Base-by-base conservation (phyloP, 2,113 vertebrate species). In the Pandion haliaetus region DNA sequence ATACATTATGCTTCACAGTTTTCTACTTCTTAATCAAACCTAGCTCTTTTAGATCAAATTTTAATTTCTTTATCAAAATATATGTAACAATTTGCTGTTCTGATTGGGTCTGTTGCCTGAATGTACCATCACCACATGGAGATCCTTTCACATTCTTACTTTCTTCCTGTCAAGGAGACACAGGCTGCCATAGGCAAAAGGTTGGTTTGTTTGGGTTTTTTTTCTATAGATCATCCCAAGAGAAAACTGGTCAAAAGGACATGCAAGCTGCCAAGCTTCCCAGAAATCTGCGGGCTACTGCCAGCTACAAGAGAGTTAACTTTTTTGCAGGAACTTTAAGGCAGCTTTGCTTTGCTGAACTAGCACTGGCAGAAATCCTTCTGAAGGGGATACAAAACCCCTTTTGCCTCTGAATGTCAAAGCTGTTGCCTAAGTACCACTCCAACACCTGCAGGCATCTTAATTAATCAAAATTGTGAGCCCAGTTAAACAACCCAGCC, bases 391-490 rank as follows among this genome's bases (percentile, higher is more conserved):
- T 79, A 47, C 50, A 62, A 88, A 84, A 17, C 57, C 47, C 59
- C 67, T 72, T 93, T 93, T 91, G 71, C 86, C 80, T 96, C 76
- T 92, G 38, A 97, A 91, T 49, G 54, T 86, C 92, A 76, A 63
- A 34, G 36, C 52, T 40, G 54, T 23, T 88, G 69, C 81, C 20
- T 8, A 89, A 96, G 88, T 95, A 81, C 90, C 88, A 84, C 92
- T 95, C 95, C 76, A 97, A 70, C 92, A 93, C 95, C 94, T 94
- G 85, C 92, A 90, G 88, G 94, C 95, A 95, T 95, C 96, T 91
- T 95, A 95, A 96, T 96, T 95, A 94, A 97, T 94, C 93, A 95
- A 90, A 97, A 97, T 96, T 92, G 92, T 83, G 63, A 95, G 95
- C 82, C 95, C 95, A 92, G 90, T 86, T 97, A 95, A 97, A 95